These are phyloP conservation scores for Clarias laeviceps DNA, from an alignment of 2,797 vertebrate genomes.

Conservation along the genomic window DNA sequence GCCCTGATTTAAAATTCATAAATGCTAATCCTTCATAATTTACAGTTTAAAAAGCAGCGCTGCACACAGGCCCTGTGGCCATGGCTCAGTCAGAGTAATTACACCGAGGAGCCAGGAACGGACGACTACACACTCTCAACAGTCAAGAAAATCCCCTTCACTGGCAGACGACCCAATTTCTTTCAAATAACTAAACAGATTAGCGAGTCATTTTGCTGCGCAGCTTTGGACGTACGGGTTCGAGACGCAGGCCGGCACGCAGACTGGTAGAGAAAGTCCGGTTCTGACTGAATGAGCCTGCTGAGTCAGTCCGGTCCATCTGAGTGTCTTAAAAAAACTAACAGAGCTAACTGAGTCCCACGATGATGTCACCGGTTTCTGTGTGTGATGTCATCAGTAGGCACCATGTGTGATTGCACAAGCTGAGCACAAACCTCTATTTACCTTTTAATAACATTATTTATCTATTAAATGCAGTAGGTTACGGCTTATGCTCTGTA, in stretches of 20 bases:
- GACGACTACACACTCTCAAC: slow-evolving; percentile 99
- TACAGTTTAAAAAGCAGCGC: slow-evolving; percentile 99
- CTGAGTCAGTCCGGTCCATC: slow-evolving; percentile 73
- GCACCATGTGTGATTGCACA: slow-evolving; percentile 29
- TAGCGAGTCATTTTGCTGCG: slow-evolving; percentile 98
- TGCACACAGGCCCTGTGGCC: slow-evolving; percentile 98
- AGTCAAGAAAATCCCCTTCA: slow-evolving; percentile 95
- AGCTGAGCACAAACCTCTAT: background rate
- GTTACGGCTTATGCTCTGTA: background rate
- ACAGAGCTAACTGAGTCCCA: slow-evolving; percentile 65
- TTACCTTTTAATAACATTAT: background rate
- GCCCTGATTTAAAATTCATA: slow-evolving; percentile 99
- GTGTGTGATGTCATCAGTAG: slow-evolving; percentile 61
- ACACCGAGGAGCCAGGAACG: slow-evolving; percentile 98
- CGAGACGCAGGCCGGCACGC: slow-evolving; percentile 87
- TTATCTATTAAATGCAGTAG: background rate
- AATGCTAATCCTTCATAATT: slow-evolving; percentile 99
- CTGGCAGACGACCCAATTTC: slow-evolving; percentile 99
- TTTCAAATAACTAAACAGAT: slow-evolving; percentile 99
- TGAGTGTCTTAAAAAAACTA: slow-evolving; percentile 75
- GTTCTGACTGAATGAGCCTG: slow-evolving; percentile 70
- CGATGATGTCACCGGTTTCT: slow-evolving; percentile 59
- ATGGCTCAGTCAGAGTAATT: slow-evolving; percentile 99
- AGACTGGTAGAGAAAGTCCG: slow-evolving; percentile 91
- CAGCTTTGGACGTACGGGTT: slow-evolving; percentile 96